Base-by-base conservation (phyloP, 2,888 invertebrate species). In the Crossocerus cetratus region DNA sequence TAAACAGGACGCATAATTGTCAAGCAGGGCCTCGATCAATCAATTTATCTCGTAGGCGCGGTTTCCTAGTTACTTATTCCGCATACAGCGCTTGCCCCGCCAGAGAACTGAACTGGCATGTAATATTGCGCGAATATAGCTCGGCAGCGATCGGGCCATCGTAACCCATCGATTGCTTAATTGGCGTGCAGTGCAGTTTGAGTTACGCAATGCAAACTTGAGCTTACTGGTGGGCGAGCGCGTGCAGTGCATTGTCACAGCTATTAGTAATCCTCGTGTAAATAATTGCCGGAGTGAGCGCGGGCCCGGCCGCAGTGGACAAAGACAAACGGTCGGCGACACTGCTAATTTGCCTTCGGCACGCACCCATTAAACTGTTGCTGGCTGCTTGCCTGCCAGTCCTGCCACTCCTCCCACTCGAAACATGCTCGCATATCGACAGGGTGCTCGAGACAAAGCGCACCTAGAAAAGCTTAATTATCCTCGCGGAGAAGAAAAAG, bases 391-490 rank as follows among this genome's bases (percentile, higher is more conserved):
- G 32, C 32, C 32, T 32, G 32, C 32, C 32, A 32, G 8, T 8
- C 0, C 8, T 11, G 32, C 32, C 5, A 11, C 3, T 8, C 0
- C 8, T 11, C 8, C 32, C 5, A 11, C 3, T 32, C 2, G 32
- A 32, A 32, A 32, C 32, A 32, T 32, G 5, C 32, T 32, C 32
- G 49, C 49, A n/a, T 16, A 49, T 16, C 14, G 49, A 49, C 14
- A 49, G n/a, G 8, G 54, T 18, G 43, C 63, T 55, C 53, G 61
- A 58, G 32, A 62, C 61, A 55, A 45, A 32, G 63, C 16, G 57
- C 62, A 44, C 69, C 68, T 66, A 45, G 57, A 45, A 32, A 53
- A 69, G 59, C 73, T 65, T 71, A 76, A 78, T 79, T 74, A 72
- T 73, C 58, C 63, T 65, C 60, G 45, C 43, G 54, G 60, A 67